These are phyloP conservation scores for Drosophila punjabiensis DNA, from an alignment of 1,140 invertebrate genomes.

Conservation along the genomic window DNA sequence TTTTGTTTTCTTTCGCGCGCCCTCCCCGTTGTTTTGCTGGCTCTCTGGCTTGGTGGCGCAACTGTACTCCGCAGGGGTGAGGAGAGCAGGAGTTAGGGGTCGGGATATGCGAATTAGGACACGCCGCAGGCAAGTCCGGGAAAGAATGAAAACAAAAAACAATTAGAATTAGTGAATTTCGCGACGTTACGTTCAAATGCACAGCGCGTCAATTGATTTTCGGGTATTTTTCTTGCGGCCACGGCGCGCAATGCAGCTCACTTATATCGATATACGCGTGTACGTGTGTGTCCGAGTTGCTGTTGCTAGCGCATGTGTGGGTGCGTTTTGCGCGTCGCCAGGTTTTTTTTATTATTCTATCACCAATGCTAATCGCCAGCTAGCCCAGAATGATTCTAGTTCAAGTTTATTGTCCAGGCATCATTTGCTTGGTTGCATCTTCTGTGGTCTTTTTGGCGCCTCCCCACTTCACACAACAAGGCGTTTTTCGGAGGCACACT, in stretches of 20 bases:
- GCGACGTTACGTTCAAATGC: constrained; percentile 7
- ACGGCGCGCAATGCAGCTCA: constrained; percentile 69
- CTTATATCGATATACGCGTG: constrained; percentile 34
- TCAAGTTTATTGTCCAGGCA: background rate
- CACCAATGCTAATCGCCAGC: background rate
- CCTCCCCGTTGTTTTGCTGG: constrained; percentile 71
- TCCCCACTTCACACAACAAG: constrained; percentile 28
- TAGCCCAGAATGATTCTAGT: background rate
- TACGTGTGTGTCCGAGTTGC: constrained; percentile 20
- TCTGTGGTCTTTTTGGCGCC: constrained; percentile 28
- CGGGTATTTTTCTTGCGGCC: constrained; percentile 43
- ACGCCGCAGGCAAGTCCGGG: constrained; percentile 25
- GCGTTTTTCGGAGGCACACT: constrained; percentile 16
- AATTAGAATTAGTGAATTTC: constrained; percentile 7
- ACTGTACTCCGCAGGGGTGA: constrained; percentile 71
- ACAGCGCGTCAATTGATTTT: constrained; percentile 69
- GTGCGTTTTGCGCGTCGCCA: constrained; percentile 44
- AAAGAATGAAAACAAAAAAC: constrained; percentile 29
- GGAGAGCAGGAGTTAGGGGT: constrained; percentile 22
- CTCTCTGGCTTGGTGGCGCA: constrained; percentile 74
- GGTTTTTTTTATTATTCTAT: constrained; percentile 20
- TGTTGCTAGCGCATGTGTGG: constrained; percentile 8
- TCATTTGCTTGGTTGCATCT: constrained; percentile 8
- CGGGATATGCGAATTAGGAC: constrained; percentile 40
- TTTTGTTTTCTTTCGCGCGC: constrained; percentile 58